Conservation (phyloP, 1,140 invertebrate species). For the Coboldia fuscipes region DNA sequence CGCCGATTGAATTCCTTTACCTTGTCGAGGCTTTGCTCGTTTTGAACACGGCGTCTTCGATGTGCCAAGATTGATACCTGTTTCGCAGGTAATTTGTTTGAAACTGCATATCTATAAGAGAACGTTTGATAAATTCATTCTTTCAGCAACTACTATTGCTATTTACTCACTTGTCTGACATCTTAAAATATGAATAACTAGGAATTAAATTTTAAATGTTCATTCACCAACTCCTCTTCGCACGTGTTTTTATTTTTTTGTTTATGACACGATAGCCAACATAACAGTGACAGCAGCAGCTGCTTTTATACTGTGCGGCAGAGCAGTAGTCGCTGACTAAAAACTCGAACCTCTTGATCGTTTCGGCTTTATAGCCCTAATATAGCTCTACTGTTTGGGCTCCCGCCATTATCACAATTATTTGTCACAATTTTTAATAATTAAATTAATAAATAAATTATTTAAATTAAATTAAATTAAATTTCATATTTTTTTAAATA, state of each 20-base stretch:
- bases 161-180: neutral
- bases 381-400: too few species aligned
- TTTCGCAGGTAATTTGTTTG: conserved; percentile 20
- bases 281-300: conserved; percentile 6
- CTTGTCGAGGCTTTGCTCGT: conserved; percentile 10
- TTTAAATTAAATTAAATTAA: too few species aligned
- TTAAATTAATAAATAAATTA: too few species aligned
- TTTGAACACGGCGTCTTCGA: conserved; percentile 15
- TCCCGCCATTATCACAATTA: too few species aligned
- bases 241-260: conserved; percentile 18
- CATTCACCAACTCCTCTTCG: conserved; percentile 11
- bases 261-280: conserved; percentile 4
- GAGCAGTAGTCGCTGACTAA: too few species aligned
- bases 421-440: too few species aligned
- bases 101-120: conserved; percentile 19
- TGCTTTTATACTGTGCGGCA: too few species aligned
- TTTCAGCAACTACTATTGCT: neutral
- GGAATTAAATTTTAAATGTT: neutral
- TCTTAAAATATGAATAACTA: too few species aligned
- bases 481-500: too few species aligned
- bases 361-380: too few species aligned
- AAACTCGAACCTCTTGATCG: too few species aligned
- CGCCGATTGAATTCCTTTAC: conserved; percentile 10
- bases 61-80: conserved; percentile 18
- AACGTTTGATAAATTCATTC: conserved; percentile 2